These are phyloP conservation scores for Tetranychus truncatus DNA, from an alignment of 2,888 invertebrate species.

Conservation along the genomic window DNA sequence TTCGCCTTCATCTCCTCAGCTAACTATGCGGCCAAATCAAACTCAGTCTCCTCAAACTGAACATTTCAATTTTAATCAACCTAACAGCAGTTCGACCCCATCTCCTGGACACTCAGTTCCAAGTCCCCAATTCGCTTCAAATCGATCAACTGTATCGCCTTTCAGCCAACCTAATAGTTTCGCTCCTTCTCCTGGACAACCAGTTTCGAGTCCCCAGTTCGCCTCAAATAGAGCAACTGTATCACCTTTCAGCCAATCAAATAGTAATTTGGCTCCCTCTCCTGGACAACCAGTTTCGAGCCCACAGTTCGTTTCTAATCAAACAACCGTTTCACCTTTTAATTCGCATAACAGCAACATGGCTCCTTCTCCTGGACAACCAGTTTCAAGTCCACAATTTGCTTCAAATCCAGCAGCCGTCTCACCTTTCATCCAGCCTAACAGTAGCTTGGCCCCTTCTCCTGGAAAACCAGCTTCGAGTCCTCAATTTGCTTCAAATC, in stretches of 20 bases:
- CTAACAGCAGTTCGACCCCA: background rate
- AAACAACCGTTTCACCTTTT: background rate
- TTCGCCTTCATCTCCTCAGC: background rate
- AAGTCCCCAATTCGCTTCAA: conserved; percentile 11
- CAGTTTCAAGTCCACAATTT: conserved; percentile 2
- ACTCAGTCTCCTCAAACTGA: conserved; percentile 1
- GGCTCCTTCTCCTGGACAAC: background rate
- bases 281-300: background rate
- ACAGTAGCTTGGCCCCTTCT: background rate
- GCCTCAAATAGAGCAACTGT: background rate
- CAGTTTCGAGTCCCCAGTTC: background rate
- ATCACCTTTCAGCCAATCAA: conserved; percentile 1
- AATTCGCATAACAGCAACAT: conserved; percentile 5
- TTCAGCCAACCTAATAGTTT: conserved; percentile 3
- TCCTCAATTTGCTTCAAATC: conserved; percentile 12
- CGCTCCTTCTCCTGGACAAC: background rate
- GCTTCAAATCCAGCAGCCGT: conserved; percentile 1
- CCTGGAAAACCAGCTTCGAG: background rate
- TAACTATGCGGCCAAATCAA: conserved; percentile 11
- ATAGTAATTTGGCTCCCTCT: background rate
- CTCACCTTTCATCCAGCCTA: conserved; percentile 3
- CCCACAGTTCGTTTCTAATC: conserved; percentile 7
- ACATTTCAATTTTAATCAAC: conserved; percentile 14
- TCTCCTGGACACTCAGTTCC: background rate
- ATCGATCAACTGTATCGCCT: background rate